Conservation (phyloP, 1,140 invertebrate species). For the Belonocnema kinseyi region DNA sequence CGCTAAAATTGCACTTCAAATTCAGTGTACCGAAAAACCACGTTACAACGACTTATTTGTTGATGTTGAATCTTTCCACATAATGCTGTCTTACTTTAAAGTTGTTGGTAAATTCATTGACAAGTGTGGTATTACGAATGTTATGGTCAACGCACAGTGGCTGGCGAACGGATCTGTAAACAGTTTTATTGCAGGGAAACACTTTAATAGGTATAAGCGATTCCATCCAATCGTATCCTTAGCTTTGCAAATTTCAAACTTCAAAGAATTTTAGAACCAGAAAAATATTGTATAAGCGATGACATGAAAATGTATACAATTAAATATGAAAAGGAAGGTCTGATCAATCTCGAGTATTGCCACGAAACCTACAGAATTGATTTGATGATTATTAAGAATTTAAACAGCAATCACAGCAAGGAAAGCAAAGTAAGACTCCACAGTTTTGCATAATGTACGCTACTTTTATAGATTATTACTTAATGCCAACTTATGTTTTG, state of each 20-base stretch:
- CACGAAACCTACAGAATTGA: slow-evolving; percentile 23
- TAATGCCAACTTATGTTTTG: slow-evolving; percentile 55
- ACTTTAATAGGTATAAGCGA: slow-evolving; percentile 62
- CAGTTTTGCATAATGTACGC: slow-evolving; percentile 60
- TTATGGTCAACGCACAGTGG: slow-evolving; percentile 65
- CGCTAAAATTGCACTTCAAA: slow-evolving; percentile 67
- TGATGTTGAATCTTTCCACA: slow-evolving; percentile 73
- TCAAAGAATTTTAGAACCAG: slow-evolving; percentile 59
- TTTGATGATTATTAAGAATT: slow-evolving; percentile 52
- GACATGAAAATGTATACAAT: slow-evolving; percentile 23
- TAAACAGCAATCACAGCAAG: slow-evolving; percentile 46
- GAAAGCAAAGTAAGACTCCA: slow-evolving; percentile 62
- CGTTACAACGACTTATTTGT: slow-evolving; percentile 72
- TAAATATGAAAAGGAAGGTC: not conserved
- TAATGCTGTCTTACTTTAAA: slow-evolving; percentile 58
- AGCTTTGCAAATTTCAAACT: slow-evolving; percentile 68
- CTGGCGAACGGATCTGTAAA: slow-evolving; percentile 61
- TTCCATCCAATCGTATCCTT: slow-evolving; percentile 43
- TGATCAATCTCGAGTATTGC: not conserved
- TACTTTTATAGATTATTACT: slow-evolving; percentile 56
- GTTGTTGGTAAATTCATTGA: slow-evolving; percentile 67
- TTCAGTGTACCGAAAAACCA: slow-evolving; percentile 60
- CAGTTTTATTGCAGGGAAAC: slow-evolving; percentile 59
- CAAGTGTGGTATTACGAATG: slow-evolving; percentile 66
- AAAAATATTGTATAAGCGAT: slow-evolving; percentile 35